Percentiles rank a stretch among this genome's conserved stretches.
Evolutionary conservation across 2,888 invertebrate genomes (phyloP).

Genomic region (Portevinia maculata): DNA sequence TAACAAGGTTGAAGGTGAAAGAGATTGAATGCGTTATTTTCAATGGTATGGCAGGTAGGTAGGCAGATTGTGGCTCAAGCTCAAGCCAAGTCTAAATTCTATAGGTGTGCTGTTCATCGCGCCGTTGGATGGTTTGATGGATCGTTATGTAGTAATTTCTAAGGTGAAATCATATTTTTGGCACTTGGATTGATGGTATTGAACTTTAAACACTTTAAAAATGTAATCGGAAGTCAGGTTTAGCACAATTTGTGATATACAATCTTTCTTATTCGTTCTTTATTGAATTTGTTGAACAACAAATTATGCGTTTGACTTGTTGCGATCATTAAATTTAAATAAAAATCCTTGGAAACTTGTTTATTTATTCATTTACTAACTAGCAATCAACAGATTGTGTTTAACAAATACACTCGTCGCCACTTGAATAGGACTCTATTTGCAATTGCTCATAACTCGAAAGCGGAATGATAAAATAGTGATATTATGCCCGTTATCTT

Average conservation of each 20-base stretch:
- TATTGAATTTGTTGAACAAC: too few species aligned
- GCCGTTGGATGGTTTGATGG: conserved; percentile 54
- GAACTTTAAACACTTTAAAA: conserved; percentile 17
- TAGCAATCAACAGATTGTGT: too few species aligned
- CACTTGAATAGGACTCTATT: too few species aligned
- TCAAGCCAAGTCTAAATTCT: conserved; percentile 49
- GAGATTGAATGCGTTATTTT: conserved; percentile 59
- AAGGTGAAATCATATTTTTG: conserved; percentile 42
- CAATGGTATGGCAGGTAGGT: conserved; percentile 6
- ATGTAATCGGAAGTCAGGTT: conserved; percentile 6
- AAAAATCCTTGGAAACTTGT: too few species aligned
- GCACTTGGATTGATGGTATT: conserved; percentile 27
- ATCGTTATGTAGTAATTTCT: conserved; percentile 57
- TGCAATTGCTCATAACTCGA: too few species aligned
- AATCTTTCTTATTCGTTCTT: too few species aligned
- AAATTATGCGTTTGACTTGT: too few species aligned
- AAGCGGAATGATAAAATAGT: too few species aligned
- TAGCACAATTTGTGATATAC: background rate
- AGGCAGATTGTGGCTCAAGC: conserved; percentile 22
- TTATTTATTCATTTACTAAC: too few species aligned
- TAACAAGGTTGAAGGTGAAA: conserved; percentile 74
- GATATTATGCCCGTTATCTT: too few species aligned
- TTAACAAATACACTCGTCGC: too few species aligned
- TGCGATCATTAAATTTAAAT: too few species aligned
- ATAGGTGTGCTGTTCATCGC: conserved; percentile 52